Conservation (phyloP, 2,888 invertebrate species). For the Congeria kusceri region DNA sequence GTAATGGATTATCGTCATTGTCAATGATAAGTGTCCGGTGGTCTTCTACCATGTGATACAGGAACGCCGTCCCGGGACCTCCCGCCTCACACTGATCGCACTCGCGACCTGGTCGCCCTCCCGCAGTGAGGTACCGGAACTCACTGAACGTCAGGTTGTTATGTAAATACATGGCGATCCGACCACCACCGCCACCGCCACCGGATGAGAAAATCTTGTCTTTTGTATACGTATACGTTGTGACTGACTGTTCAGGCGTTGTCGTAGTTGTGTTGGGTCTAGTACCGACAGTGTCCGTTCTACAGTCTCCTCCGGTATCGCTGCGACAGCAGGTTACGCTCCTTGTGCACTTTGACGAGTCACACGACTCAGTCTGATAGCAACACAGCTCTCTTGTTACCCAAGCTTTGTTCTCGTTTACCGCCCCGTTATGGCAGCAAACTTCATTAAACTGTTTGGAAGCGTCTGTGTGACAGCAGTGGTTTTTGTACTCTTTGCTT, state of each 20-base stretch:
- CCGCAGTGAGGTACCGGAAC: conserved; percentile 74
- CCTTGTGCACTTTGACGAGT: background rate
- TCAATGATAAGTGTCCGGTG: conserved; percentile 76
- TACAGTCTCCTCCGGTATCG: background rate
- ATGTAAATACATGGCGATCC: conserved; percentile 75
- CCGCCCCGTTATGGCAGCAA: conserved; percentile 23
- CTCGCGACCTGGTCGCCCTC: conserved; percentile 58
- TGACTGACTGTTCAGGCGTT: background rate
- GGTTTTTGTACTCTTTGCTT: background rate
- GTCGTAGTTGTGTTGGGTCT: background rate
- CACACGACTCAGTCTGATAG: conserved; percentile 16
- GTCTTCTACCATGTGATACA: conserved; percentile 70
- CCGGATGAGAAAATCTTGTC: conserved; percentile 33
- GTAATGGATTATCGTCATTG: conserved; percentile 69
- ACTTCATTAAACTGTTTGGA: conserved; percentile 6
- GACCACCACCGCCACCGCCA: conserved; percentile 74
- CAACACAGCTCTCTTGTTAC: conserved; percentile 27
- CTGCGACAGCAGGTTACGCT: conserved; percentile 30
- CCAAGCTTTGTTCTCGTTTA: conserved; percentile 8
- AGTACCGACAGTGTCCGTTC: background rate
- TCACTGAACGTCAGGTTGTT: conserved; percentile 74
- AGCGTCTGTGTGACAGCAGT: conserved; percentile 16
- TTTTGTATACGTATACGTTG: background rate
- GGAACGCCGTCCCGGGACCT: conserved; percentile 75
- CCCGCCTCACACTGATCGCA: conserved; percentile 68